Percentiles rank a stretch among this genome's conserved stretches.
Evolutionary conservation across 2,888 invertebrate species (phyloP).

Genomic region (Xestia sexstrigata): DNA sequence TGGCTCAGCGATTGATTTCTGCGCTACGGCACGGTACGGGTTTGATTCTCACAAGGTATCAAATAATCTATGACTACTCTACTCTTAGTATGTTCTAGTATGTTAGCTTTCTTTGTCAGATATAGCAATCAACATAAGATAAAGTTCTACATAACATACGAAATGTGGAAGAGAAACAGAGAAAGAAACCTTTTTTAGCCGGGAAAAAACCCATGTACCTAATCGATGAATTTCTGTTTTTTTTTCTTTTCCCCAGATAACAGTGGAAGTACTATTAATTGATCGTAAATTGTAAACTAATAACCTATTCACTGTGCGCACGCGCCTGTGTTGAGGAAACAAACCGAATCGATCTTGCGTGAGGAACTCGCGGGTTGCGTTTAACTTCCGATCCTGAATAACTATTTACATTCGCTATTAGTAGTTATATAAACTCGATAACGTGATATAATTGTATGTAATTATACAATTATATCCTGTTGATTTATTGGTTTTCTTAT

Average conservation of each 20-base stretch:
- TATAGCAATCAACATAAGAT: not conserved
- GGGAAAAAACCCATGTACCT: too few species aligned
- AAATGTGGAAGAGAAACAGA: too few species aligned
- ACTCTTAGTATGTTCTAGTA: not conserved
- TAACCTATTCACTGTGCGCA: constrained; percentile 40
- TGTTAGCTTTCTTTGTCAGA: not conserved
- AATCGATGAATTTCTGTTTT: not conserved
- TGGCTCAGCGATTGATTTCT: not conserved
- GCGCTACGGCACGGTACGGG: not conserved
- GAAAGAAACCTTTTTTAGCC: too few species aligned
- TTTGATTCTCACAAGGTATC: not conserved
- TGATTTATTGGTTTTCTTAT: constrained; percentile 13
- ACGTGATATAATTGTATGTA: constrained; percentile 62
- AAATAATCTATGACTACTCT: not conserved
- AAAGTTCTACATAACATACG: too few species aligned
- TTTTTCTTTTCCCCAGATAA: constrained; percentile 31
- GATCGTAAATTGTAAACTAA: constrained; percentile 43
- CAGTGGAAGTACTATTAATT: constrained; percentile 19
- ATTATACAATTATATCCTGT: constrained; percentile 40
- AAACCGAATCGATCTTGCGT: constrained; percentile 57
- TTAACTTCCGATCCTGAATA: constrained; percentile 59
- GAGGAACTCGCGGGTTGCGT: constrained; percentile 44
- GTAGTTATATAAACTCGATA: constrained; percentile 61
- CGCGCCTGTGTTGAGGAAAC: constrained; percentile 58
- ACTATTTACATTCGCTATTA: constrained; percentile 48